Evolutionary conservation across 2,113 vertebrate genomes (phyloP).

Genomic region (Phylloscopus trochiloides): DNA sequence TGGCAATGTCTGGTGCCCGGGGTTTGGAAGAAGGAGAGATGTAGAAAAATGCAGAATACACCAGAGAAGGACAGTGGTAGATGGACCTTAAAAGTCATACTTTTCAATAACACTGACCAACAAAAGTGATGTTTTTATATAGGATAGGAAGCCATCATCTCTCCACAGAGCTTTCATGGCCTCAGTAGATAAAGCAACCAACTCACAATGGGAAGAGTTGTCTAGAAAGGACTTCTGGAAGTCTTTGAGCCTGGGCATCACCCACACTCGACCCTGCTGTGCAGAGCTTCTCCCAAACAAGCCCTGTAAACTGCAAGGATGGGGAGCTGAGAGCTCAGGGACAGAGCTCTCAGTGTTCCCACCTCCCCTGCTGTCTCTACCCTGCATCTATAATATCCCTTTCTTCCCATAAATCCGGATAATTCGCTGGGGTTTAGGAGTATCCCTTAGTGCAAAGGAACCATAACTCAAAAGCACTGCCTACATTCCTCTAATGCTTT

Average conservation of each 20-base stretch:
- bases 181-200: not conserved
- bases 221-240: not conserved
- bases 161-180: not conserved
- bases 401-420: not conserved
- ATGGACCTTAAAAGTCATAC: fast-evolving
- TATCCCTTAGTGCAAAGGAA: constrained; percentile 28
- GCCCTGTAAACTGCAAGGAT: not conserved
- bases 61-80: not conserved
- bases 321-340: not conserved
- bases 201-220: fast-evolving
- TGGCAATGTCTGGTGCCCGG: not conserved
- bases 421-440: not conserved
- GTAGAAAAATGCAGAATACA: not conserved
- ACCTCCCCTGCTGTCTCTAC: not conserved
- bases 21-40: not conserved
- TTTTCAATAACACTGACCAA: not conserved
- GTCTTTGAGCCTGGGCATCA: not conserved
- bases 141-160: not conserved
- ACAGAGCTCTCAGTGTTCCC: not conserved
- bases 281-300: not conserved
- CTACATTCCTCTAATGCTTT: constrained; percentile 38
- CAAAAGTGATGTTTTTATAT: not conserved
- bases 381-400: not conserved
- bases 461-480: constrained; percentile 15
- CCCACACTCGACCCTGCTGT: fast-evolving